Evolutionary conservation across 1,140 invertebrate genomes (phyloP).

Genomic region (Centruroides sculpturatus): DNA sequence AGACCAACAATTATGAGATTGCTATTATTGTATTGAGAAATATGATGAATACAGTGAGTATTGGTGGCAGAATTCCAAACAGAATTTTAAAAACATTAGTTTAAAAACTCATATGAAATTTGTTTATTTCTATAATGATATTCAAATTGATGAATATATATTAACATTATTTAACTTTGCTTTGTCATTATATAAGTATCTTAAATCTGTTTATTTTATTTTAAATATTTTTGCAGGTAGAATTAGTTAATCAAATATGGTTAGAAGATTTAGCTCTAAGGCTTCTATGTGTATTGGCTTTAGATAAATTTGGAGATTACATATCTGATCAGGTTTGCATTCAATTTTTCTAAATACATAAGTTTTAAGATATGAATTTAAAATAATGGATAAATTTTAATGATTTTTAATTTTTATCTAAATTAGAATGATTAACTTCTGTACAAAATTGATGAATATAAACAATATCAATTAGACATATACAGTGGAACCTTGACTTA

Average conservation of each 20-base stretch:
- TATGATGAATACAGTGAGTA: too few relatives aligned
- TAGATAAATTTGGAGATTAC: slow-evolving; percentile 94
- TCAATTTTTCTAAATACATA: too few relatives aligned
- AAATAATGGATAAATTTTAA: background rate
- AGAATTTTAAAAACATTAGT: too few relatives aligned
- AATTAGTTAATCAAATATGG: slow-evolving; percentile 51
- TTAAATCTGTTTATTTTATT: background rate
- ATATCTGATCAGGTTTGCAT: slow-evolving; percentile 68
- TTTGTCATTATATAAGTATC: background rate
- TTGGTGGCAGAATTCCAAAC: too few relatives aligned
- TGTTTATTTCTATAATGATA: too few relatives aligned
- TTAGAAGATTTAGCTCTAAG: slow-evolving; percentile 74
- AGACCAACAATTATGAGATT: too few relatives aligned
- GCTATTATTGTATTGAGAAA: too few relatives aligned
- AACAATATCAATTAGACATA: too few relatives aligned
- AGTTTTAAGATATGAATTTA: background rate
- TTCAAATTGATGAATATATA: too few relatives aligned
- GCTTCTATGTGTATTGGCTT: slow-evolving; percentile 74
- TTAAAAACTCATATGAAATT: too few relatives aligned
- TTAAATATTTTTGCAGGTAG: slow-evolving; percentile 27
- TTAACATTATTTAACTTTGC: background rate
- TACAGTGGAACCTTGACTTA: too few relatives aligned
- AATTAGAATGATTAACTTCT: background rate
- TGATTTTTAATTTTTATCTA: background rate
- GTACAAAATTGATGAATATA: too few relatives aligned